Percentiles rank a stretch among this genome's conserved stretches.
These are phyloP conservation scores for Sminthopsis crassicaudata DNA, from an alignment of 2,113 vertebrate species.

Conservation along the genomic window DNA sequence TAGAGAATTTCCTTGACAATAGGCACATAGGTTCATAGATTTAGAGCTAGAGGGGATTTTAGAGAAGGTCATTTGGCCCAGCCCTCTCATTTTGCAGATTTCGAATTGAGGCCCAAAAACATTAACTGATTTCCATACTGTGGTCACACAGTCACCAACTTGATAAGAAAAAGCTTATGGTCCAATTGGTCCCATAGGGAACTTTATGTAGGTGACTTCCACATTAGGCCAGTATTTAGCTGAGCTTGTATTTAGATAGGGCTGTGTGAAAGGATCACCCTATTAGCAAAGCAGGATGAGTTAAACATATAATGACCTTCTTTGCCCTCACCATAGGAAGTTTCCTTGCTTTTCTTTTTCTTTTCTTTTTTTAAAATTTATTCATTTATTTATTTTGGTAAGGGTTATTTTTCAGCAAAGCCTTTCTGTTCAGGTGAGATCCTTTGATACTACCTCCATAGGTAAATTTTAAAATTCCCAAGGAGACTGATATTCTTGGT, in stretches of 20 bases:
- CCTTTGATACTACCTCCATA: neutral
- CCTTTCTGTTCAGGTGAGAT: neutral
- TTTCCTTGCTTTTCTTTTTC: constrained; percentile 44
- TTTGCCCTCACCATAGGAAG: neutral
- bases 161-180: neutral
- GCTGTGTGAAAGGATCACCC: neutral
- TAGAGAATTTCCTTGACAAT: neutral
- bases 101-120: neutral
- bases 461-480: constrained; percentile 47
- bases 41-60: neutral
- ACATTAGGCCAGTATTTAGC: neutral
- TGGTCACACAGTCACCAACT: neutral
- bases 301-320: neutral
- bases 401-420: neutral
- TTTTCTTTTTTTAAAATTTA: constrained; percentile 41
- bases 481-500: constrained; percentile 31
- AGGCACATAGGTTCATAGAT: neutral
- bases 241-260: neutral
- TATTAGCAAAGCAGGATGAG: neutral
- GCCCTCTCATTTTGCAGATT: neutral
- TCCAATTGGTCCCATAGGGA: neutral
- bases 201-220: neutral
- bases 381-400: constrained; percentile 5
- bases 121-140: neutral
- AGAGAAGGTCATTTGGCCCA: neutral